Evolutionary conservation across 2,888 invertebrate species (phyloP), one percentile per base, ranked within the genome.

Genomic region (Ganaspis brasiliensis): DNA sequence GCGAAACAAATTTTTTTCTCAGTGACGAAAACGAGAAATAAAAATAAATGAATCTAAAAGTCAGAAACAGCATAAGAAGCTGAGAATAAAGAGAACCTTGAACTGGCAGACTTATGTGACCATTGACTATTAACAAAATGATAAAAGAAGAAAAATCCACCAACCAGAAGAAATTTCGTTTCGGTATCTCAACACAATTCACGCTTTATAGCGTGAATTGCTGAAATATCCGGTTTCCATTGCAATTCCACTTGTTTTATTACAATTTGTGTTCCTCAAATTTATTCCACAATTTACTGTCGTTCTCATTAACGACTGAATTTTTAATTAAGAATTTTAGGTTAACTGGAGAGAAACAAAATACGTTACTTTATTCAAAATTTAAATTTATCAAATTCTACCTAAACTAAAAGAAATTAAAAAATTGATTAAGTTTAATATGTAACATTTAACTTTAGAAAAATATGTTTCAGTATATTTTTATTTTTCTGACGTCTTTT

Each of bases 61-160:
- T 45, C 14, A n/a, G n/a, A n/a, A 14, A 12, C 8, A 45, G n/a
- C 24, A 35, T 19, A 57, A 61, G 76, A 72, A 77, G 74, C 70
- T 70, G 72, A 67, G 75, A 78, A 70, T 55, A 76, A 56, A 73
- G 70, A 72, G 67, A 84, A 80, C 86, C 86, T 86, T 86, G 86
- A 86, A 84, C 86, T 73, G 79, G 74, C 74, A 79, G 73, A 79
- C 77, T 80, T 83, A 80, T 86, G 83, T 85, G 83, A 85, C 81
- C 87, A 79, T 82, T 82, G 57, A 83, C 82, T 83, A 82, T 84
- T 85, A 81, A 80, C 74, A 71, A 76, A 56, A 21, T 56, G 55
- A 55, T 37, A 56, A 67, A 67, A 45, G 9, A 45, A 45, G 24
- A n/a, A 45, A 8, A 10, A 24, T 40, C 19, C 72, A 56, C 72